Base-by-base conservation (phyloP, 1,140 invertebrate species). In the Antheraea pernyi region DNA sequence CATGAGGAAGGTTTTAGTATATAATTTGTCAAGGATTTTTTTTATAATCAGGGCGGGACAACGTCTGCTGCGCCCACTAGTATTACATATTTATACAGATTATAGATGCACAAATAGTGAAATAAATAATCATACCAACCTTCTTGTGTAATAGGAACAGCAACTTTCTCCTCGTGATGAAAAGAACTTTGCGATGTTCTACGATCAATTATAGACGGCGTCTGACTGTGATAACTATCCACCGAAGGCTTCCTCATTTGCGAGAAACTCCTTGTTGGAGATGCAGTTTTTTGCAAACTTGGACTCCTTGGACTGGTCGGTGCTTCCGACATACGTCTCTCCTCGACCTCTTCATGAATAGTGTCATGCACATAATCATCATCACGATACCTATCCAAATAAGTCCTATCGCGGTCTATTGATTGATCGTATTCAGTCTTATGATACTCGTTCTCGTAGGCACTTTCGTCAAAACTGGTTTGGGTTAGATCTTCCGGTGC, bases 371-470 rank as follows among this genome's bases (percentile, higher is more conserved):
- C 36, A 67, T 80, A 88, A 36, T 91, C 85, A 39, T 91, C 85
- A 36, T 92, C 88, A 83, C 69, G 86, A 88, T 86, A 92, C 76
- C 88, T 90, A 70, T 91, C 87, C 67, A 91, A 78, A 75, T 88
- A 91, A 63, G 81, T 85, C 69, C 88, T 88, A 66, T 91, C 89
- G 59, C 81, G 84, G 67, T 90, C 88, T 76, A 85, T 79, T 69
- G 71, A 61, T 91, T 89, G 84, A 89, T 91, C 88, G 72, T 82
- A 83, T 82, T 91, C 89, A 91, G 89, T 91, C 89, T 91, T 91
- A 83, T 91, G 71, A 80, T 89, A 89, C 82, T 91, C 89, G 68
- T 91, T 87, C 73, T 91, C 89, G 82, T 91, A 91, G 88, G 89
- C 88, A 91, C 88, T 91, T 89, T 89, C 88, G 77, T 92, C 89